Conservation (phyloP, 2,888 invertebrate species). For the Stegophylla sp. region DNA sequence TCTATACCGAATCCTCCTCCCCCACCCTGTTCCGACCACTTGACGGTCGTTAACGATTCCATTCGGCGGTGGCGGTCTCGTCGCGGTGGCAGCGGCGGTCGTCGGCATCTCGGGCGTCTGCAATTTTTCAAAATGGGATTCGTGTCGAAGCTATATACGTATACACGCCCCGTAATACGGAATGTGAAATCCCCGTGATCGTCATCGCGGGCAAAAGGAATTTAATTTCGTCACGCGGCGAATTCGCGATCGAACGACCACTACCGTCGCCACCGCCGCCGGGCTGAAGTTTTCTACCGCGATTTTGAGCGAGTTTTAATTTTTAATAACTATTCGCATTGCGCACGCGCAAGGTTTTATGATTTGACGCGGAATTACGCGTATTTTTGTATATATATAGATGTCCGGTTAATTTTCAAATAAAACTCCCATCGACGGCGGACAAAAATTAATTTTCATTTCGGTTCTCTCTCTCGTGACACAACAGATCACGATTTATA, state of each 20-base stretch:
- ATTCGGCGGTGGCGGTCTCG: too few species aligned
- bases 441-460: not conserved
- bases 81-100: too few species aligned
- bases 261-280: too few species aligned
- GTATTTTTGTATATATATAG: not conserved
- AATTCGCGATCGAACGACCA: not conserved
- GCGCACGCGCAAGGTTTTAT: too few species aligned
- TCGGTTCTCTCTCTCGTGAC: not conserved
- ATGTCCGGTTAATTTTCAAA: not conserved
- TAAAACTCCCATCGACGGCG: not conserved
- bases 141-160: not conserved
- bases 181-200: conserved; percentile 27
- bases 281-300: not conserved
- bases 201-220: not conserved
- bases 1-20: too few species aligned
- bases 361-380: too few species aligned
- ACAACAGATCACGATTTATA: not conserved
- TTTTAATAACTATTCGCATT: conserved; percentile 6
- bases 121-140: not conserved
- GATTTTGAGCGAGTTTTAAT: not conserved
- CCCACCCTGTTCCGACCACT: too few species aligned
- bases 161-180: too few species aligned
- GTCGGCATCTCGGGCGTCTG: not conserved
- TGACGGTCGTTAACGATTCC: too few species aligned
- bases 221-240: conserved; percentile 17